Conservation (phyloP, 2,888 invertebrate genomes). For the Nemotelus nigrinus region DNA sequence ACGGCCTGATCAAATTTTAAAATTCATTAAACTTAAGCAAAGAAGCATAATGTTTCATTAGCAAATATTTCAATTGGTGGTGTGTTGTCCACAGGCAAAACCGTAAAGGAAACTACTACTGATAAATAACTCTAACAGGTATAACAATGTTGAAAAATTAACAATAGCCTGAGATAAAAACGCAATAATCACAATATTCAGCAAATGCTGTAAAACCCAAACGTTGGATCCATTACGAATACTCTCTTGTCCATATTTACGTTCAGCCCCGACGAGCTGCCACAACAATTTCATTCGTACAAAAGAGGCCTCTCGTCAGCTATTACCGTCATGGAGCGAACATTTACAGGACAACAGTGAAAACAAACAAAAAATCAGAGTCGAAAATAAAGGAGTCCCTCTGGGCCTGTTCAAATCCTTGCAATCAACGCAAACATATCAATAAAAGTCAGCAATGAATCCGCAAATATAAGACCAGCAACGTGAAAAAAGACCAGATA, state of each 20-base stretch:
- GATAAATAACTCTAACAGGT: no score
- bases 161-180: constrained; percentile 13
- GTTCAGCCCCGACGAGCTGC: background rate
- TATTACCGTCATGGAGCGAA: constrained; percentile 12
- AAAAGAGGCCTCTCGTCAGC: constrained; percentile 21
- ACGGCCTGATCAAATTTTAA: no score
- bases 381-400: constrained; percentile 31
- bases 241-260: background rate
- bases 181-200: constrained; percentile 1
- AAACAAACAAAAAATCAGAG: background rate
- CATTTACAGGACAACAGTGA: background rate
- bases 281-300: constrained; percentile 21
- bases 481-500: constrained; percentile 10
- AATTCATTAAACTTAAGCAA: no score
- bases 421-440: constrained; percentile 45
- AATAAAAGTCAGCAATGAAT: constrained; percentile 43
- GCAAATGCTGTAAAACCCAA: background rate
- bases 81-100: no score
- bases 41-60: no score
- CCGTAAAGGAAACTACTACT: no score
- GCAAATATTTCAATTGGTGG: no score
- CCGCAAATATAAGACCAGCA: constrained; percentile 32
- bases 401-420: constrained; percentile 30
- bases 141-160: background rate
- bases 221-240: background rate